A percentile compares a stretch with the other conserved stretches of the same genome.
Evolutionary conservation across 2,113 vertebrate genomes (phyloP).

Genomic region (Gallinago paraguaiae): DNA sequence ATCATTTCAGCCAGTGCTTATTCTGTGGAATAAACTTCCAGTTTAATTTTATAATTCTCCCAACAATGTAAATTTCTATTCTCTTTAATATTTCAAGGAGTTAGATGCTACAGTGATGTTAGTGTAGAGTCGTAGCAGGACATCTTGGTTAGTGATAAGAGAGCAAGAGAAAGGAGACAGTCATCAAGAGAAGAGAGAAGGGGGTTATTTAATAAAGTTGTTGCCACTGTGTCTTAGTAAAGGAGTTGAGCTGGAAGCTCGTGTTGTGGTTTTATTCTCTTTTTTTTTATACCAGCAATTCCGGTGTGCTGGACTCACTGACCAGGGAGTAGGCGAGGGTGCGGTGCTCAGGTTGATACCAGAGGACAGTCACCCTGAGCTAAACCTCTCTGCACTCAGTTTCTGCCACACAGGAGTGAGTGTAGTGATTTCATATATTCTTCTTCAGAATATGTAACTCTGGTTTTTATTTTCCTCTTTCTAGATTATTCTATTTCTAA

Average conservation of each 20-base stretch:
- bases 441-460: background rate
- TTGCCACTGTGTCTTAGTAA: background rate
- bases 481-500: background rate
- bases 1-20: background rate
- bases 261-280: background rate
- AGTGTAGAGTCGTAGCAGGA: background rate
- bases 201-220: background rate
- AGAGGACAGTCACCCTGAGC: background rate
- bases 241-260: background rate
- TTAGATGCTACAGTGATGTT: background rate
- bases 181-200: background rate
- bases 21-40: background rate
- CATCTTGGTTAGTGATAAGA: too few species aligned
- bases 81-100: background rate
- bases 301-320: background rate
- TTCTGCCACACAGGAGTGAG: background rate
- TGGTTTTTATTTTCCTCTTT: background rate
- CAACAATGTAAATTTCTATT: background rate
- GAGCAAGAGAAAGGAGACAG: background rate
- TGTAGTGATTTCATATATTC: background rate
- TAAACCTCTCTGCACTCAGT: background rate
- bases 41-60: background rate
- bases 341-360: accelerated
- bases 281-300: background rate
- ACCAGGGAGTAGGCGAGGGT: background rate